phyloP scores from a whole-genome alignment of 2,888 invertebrate species.

The Cantharis nigra region DNA sequence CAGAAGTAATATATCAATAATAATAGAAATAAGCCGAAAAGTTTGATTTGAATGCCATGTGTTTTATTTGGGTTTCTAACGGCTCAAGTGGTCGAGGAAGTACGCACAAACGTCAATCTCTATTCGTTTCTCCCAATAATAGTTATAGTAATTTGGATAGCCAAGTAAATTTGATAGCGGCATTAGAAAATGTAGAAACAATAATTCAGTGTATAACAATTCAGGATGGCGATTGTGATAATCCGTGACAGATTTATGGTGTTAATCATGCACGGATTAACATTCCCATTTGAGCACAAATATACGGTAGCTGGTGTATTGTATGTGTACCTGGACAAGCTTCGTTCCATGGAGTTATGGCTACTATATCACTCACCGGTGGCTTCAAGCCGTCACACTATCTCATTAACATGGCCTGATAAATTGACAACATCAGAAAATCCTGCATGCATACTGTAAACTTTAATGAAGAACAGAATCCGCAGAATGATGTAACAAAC shows the following conservation, averaged over 20 bases:
- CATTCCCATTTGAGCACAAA: slow-evolving; percentile 47
- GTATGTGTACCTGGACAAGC: slow-evolving; percentile 53
- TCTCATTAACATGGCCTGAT: slow-evolving; percentile 48
- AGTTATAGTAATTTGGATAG: background rate
- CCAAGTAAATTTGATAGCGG: background rate
- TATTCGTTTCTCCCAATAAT: background rate
- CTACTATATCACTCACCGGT: slow-evolving; percentile 57
- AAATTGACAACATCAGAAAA: slow-evolving; percentile 33
- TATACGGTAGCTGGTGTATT: slow-evolving; percentile 45
- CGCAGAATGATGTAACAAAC: background rate
- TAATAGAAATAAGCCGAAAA: slow-evolving; percentile 2
- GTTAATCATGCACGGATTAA: slow-evolving; percentile 68
- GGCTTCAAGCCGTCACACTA: slow-evolving; percentile 43
- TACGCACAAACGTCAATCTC: background rate
- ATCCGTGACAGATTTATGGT: slow-evolving; percentile 65
- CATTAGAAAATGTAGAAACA: slow-evolving; percentile 23
- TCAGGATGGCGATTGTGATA: slow-evolving; percentile 51
- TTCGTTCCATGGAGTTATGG: slow-evolving; percentile 51
- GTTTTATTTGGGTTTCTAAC: background rate
- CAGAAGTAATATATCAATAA: background rate
- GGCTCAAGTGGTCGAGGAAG: background rate
- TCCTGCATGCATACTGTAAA: background rate
- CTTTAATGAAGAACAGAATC: background rate
- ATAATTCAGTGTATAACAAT: slow-evolving; percentile 45
- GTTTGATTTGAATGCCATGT: background rate